Conservation (phyloP, 53 echinoderm and acorn worm genomes). For the Mesocentrotus franciscanus region DNA sequence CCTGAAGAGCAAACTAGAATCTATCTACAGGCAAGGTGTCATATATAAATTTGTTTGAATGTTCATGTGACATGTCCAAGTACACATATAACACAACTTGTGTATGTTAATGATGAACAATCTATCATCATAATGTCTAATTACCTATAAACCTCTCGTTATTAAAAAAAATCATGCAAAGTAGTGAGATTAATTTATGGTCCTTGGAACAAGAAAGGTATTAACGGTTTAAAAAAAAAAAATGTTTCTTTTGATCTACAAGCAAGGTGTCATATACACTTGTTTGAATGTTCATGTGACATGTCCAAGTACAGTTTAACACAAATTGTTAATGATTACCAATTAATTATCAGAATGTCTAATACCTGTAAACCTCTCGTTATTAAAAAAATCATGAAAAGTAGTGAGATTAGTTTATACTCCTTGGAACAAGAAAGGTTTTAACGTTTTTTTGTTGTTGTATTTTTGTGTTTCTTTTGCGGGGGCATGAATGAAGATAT, state of each 20-base stretch:
- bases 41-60: not conserved
- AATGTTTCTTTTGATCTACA: too few relatives aligned
- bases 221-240: too few relatives aligned
- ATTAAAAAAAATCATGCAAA: not conserved
- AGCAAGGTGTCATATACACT: not conserved
- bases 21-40: not conserved
- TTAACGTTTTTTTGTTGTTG: too few relatives aligned
- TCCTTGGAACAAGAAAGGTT: not conserved
- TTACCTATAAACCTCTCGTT: not conserved
- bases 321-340: not conserved
- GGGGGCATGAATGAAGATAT: too few relatives aligned
- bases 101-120: not conserved
- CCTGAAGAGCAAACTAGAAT: not conserved
- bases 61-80: not conserved
- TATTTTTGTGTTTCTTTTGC: too few relatives aligned
- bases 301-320: not conserved
- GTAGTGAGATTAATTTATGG: not conserved
- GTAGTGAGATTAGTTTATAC: not conserved
- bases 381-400: not conserved
- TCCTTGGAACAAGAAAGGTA: not conserved
- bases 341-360: not conserved
- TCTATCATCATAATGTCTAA: too few relatives aligned
- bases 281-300: not conserved
- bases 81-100: not conserved
- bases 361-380: not conserved